Percentiles rank a stretch among this genome's conserved stretches.
Conservation (phyloP, 2,797 vertebrate species). For the Hippoglossus hippoglossus region DNA sequence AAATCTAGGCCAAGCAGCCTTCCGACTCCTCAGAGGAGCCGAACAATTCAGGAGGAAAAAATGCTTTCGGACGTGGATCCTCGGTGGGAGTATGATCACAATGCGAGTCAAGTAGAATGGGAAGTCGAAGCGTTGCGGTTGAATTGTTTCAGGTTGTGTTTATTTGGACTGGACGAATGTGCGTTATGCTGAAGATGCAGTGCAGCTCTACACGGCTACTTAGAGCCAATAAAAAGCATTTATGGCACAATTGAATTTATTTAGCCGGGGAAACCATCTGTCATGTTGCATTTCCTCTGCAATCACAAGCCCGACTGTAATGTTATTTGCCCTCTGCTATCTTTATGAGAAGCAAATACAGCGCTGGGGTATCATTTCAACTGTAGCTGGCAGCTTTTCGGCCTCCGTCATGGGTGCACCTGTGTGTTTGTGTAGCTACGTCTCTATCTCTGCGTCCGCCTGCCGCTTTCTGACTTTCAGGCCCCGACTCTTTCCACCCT, state of each 20-base stretch:
- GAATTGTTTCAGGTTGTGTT: conserved; percentile 35
- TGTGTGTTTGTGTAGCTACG: conserved; percentile 16
- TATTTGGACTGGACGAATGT: conserved; percentile 32
- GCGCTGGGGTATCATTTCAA: conserved; percentile 18
- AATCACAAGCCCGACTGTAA: conserved; percentile 42
- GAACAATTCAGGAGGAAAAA: conserved; percentile 31
- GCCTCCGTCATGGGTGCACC: neutral
- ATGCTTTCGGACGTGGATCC: conserved; percentile 30
- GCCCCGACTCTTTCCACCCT: conserved; percentile 29
- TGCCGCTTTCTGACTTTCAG: conserved; percentile 39
- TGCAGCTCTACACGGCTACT: conserved; percentile 36
- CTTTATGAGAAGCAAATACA: conserved; percentile 36
- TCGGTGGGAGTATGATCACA: neutral
- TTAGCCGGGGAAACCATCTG: conserved; percentile 49
- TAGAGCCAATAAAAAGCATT: conserved; percentile 61
- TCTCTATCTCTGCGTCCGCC: conserved; percentile 11
- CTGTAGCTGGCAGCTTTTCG: neutral
- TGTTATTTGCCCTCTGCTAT: conserved; percentile 45
- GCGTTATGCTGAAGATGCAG: conserved; percentile 14
- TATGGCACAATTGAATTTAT: conserved; percentile 63
- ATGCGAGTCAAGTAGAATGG: conserved; percentile 29
- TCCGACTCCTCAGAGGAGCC: conserved; percentile 43
- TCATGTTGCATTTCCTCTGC: conserved; percentile 65
- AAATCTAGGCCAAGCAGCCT: conserved; percentile 79
- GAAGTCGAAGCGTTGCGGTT: conserved; percentile 13